Base-by-base conservation (phyloP, 1,140 invertebrate genomes). In the Calephelis nemesis region DNA sequence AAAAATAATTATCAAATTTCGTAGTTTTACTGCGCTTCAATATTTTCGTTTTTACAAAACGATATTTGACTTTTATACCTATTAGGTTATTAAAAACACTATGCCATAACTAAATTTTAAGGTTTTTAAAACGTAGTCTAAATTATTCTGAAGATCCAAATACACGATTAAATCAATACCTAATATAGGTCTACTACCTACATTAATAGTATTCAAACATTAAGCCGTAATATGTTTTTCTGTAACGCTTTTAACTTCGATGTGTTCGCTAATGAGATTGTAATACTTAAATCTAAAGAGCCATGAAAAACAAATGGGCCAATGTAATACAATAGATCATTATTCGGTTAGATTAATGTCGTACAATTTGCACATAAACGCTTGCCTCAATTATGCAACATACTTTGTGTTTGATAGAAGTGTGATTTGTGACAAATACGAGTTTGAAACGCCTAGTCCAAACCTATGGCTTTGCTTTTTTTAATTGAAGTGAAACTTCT, bases 271-370 rank as follows among this genome's bases (percentile, higher is more conserved):
- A 58, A 58, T 58, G 54, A 39, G 54, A 19, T 12, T 5, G 54
- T 30, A 12, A 58, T 58, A 30, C 54, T 58, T 58, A 58, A 58
- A 58, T 58, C 54, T 58, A 58, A 58, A 58, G 54, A 58, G 19
- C 54, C 54, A 7, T 58, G 54, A 39, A 58, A 58, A 58, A 58
- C 54, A 58, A 58, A 58, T 58, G 54, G 54, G 11, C 10, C 19
- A 58, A 58, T 58, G 54, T 58, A 58, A 58, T 30, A 58, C 54
- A 58, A 58, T 58, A 10, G 54, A 58, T 58, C 54, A 58, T 58
- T 58, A 58, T 58, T 58, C 54, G 54, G 15, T 58, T 58, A 58
- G 54, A 58, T 58, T 58, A 58, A 58, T 58, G 54, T 58, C 19
- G 7, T 58, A 58, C 54, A 58, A 58, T 58, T 58, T 58, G 15